Conservation (phyloP, 2,888 invertebrate species). For the Cloeon dipterum region DNA sequence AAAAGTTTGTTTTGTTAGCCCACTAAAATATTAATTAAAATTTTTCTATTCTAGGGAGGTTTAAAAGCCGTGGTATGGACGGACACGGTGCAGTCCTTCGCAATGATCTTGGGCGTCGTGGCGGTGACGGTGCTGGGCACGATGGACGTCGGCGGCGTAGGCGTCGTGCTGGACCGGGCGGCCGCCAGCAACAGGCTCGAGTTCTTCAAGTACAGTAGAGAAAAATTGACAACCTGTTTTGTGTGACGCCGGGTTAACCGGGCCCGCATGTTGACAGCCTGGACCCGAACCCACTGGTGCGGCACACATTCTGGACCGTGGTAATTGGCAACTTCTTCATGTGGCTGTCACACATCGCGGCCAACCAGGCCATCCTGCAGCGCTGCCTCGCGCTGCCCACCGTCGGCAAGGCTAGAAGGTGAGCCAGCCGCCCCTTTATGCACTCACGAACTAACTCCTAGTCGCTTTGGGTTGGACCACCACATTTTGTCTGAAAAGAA, state of each 20-base stretch:
- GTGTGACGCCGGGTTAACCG: too few species aligned
- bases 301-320: slow-evolving; percentile 64
- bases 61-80: slow-evolving; percentile 64
- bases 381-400: slow-evolving; percentile 56
- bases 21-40: background rate
- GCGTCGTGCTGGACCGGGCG: slow-evolving; percentile 34
- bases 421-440: too few species aligned
- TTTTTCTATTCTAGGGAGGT: slow-evolving; percentile 32
- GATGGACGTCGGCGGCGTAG: slow-evolving; percentile 34
- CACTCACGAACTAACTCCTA: too few species aligned
- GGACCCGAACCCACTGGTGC: slow-evolving; percentile 50
- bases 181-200: slow-evolving; percentile 36
- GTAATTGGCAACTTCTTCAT: slow-evolving; percentile 54
- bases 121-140: slow-evolving; percentile 42
- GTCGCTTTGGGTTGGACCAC: too few species aligned
- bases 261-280: slow-evolving; percentile 29
- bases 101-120: slow-evolving; percentile 47
- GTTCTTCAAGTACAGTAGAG: slow-evolving; percentile 44
- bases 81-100: slow-evolving; percentile 46
- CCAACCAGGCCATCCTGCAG: slow-evolving; percentile 75
- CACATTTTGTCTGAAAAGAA: too few species aligned
- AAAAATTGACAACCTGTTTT: too few species aligned
- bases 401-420: slow-evolving; percentile 29
- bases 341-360: slow-evolving; percentile 59
- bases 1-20: background rate